Percentiles rank a stretch among this genome's conserved stretches.
phyloP scores from a whole-genome alignment of 2,113 vertebrate species.

The Acanthochromis polyacanthus region DNA sequence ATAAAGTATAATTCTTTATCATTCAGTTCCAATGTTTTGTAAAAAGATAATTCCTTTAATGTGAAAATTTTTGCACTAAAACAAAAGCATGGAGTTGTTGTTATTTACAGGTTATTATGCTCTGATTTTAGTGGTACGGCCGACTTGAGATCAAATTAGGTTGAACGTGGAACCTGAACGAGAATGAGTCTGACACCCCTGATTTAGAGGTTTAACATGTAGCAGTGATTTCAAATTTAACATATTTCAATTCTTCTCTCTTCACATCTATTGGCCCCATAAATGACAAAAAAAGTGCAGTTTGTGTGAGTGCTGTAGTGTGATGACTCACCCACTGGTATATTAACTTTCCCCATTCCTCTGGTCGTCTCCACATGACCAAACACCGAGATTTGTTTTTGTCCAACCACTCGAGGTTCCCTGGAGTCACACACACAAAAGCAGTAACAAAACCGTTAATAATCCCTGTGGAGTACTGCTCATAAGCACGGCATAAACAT shows the following conservation, averaged over 20 bases:
- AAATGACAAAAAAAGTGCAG: not conserved
- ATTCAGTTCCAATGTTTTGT: no score
- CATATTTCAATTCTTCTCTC: not conserved
- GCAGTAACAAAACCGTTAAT: not conserved
- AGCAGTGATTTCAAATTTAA: not conserved
- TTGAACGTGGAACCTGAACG: no score
- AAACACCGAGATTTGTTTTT: slow-evolving; percentile 97
- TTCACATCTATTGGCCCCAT: not conserved
- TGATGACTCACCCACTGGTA: slow-evolving; percentile 94
- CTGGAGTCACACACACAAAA: slow-evolving; percentile 75
- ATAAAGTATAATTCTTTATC: no score
- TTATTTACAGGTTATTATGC: no score
- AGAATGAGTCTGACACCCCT: no score
- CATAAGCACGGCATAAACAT: not conserved
- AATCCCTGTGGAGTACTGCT: not conserved
- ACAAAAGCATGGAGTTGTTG: no score
- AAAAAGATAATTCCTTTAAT: no score
- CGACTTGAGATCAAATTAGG: no score
- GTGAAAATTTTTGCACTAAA: no score
- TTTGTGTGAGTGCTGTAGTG: not conserved
- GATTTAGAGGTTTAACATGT: not conserved
- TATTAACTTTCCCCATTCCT: slow-evolving; percentile 98
- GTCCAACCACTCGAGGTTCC: slow-evolving; percentile 97
- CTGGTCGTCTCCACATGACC: slow-evolving; percentile 97
- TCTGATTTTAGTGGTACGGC: no score